phyloP scores from a whole-genome alignment of 2,888 invertebrate genomes.

The Digitonthophagus gazella region DNA sequence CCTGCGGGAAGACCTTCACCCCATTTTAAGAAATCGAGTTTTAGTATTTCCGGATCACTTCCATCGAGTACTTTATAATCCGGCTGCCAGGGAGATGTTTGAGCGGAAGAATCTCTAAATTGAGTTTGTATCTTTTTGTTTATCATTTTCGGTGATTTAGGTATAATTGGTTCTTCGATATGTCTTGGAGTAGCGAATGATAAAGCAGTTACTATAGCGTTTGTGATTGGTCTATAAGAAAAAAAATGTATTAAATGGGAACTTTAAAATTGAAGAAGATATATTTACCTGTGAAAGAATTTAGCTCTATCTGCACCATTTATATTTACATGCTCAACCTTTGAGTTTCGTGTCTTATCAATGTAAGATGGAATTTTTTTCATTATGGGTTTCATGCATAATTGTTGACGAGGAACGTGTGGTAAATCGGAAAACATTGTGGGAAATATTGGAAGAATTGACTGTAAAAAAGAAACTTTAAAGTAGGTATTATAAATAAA shows the following conservation, averaged over 20 bases:
- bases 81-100: slow-evolving; percentile 77
- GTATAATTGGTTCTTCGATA: not conserved
- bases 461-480: slow-evolving; percentile 44
- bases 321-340: slow-evolving; percentile 24
- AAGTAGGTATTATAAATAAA: not conserved
- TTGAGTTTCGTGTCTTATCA: not conserved
- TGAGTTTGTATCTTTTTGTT: slow-evolving; percentile 63
- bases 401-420: slow-evolving; percentile 52
- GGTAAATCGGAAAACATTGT: slow-evolving; percentile 62
- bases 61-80: slow-evolving; percentile 53
- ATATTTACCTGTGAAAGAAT: slow-evolving; percentile 30
- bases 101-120: slow-evolving; percentile 72
- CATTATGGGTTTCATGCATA: slow-evolving; percentile 34
- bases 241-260: not conserved
- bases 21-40: slow-evolving; percentile 55
- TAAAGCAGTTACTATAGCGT: not conserved
- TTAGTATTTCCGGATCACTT: slow-evolving; percentile 64
- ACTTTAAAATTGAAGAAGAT: not conserved
- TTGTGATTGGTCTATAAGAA: not conserved
- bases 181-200: not conserved
- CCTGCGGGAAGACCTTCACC: slow-evolving; percentile 63
- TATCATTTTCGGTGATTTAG: not conserved
- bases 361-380: not conserved
- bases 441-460: slow-evolving; percentile 57
- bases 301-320: slow-evolving; percentile 34